Base-by-base conservation (phyloP, 2,797 vertebrate genomes). In the Synaphobranchus kaupii region DNA sequence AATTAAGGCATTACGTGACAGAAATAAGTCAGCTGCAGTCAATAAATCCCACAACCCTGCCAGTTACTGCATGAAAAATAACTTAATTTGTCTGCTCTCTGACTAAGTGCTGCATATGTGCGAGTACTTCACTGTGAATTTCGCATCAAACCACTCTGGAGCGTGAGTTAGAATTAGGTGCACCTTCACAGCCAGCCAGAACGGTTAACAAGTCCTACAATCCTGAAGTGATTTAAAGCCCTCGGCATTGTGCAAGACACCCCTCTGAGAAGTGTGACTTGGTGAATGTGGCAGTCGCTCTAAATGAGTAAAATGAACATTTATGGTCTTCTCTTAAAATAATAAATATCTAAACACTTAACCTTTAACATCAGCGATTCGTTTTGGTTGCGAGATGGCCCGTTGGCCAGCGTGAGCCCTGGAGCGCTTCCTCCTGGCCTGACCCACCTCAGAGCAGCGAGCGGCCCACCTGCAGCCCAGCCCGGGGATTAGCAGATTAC, bases 401-500 rank as follows among this genome's bases (percentile, higher is more conserved):
- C 20, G 44, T 50, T 50, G 22, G 44, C 76, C 47, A 80, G 44
- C 76, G 31, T 48, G 20, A 20, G 44, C 90, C 83, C 87, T 15
- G 50, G 60, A 89, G 71, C 58, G 90, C 87, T 93, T 94, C 94
- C 93, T 93, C 91, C 58, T 10, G 39, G 89, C 89, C 90, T 91
- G 91, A 88, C 92, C 91, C 90, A 89, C 92, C 92, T 92, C 92
- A 22, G 71, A 56, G 54, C 52, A 81, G 90, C 90, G 89, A 85
- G 88, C 91, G 90, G 93, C 93, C 93, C 94, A 92, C 93, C 88
- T 83, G 90, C 82, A 9, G 89, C 82, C 90, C 91, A 83, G 92
- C 90, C 90, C 66, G 44, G 52, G 87, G 94, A 94, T 96, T 93
- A 95, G 93, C 90, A 95, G 94, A 96, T 95, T 94, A 95, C 94